phyloP scores from a whole-genome alignment of 2,888 invertebrate genomes.

The Ophraella communa region DNA sequence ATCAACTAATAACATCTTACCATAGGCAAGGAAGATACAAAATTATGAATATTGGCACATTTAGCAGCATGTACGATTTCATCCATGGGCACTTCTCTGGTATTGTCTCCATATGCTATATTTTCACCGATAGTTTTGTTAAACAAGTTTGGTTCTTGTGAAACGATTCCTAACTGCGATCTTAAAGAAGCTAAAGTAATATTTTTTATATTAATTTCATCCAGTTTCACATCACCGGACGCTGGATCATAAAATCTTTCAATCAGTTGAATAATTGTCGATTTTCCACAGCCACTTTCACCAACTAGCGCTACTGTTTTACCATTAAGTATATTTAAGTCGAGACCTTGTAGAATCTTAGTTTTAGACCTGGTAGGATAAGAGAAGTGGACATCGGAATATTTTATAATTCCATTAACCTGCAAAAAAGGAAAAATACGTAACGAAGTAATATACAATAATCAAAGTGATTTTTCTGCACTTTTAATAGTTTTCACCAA shows the following conservation, averaged over 20 bases:
- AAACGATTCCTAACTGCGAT: constrained; percentile 84
- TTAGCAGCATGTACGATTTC: constrained; percentile 81
- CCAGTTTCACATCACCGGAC: constrained; percentile 65
- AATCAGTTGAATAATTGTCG: constrained; percentile 82
- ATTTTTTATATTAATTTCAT: constrained; percentile 47
- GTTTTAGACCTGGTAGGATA: constrained; percentile 80
- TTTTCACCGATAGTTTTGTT: constrained; percentile 88
- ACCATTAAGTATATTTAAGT: constrained; percentile 70
- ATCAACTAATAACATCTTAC: constrained; percentile 63
- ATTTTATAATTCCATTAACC: constrained; percentile 71
- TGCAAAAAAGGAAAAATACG: constrained; percentile 29
- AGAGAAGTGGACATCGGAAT: constrained; percentile 71
- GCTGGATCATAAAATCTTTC: constrained; percentile 84
- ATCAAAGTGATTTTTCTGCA: too few species aligned
- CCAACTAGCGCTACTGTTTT: constrained; percentile 81
- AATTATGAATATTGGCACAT: constrained; percentile 87
- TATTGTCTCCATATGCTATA: constrained; percentile 90
- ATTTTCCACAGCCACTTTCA: constrained; percentile 87
- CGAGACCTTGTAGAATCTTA: constrained; percentile 71
- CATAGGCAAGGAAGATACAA: constrained; percentile 77
- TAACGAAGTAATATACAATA: too few species aligned
- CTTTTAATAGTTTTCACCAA: too few species aligned
- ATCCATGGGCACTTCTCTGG: constrained; percentile 67
- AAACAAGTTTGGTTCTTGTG: constrained; percentile 91
- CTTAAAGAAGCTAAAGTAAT: constrained; percentile 62